A percentile compares a stretch with the other conserved stretches of the same genome.
Conservation (phyloP, 2,888 invertebrate genomes). For the Microplitis deprimator region DNA sequence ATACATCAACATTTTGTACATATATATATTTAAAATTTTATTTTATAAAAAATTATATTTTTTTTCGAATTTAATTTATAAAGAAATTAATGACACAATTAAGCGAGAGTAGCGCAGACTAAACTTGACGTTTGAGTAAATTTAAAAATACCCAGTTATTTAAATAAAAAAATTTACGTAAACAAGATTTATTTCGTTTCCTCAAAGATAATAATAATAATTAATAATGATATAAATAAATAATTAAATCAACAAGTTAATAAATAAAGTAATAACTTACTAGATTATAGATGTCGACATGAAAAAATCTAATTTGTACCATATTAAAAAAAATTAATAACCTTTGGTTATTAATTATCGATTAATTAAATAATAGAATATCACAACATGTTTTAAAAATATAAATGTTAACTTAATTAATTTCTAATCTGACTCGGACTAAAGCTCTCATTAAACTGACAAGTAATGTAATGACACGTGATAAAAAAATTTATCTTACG, state of each 20-base stretch:
- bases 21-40: slow-evolving; percentile 23
- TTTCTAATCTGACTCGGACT: slow-evolving; percentile 41
- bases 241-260: neutral
- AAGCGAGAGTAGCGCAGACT: no score
- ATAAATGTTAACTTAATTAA: slow-evolving; percentile 21
- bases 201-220: neutral
- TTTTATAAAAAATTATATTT: neutral
- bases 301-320: slow-evolving; percentile 64
- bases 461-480: slow-evolving; percentile 54
- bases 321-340: slow-evolving; percentile 48
- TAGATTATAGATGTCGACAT: slow-evolving; percentile 60
- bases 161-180: slow-evolving; percentile 2
- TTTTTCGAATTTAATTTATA: no score
- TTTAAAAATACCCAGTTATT: neutral
- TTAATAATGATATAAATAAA: neutral
- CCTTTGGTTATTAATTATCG: slow-evolving; percentile 3
- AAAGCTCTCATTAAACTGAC: slow-evolving; percentile 50
- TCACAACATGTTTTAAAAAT: slow-evolving; percentile 39
- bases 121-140: neutral
- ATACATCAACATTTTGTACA: neutral
- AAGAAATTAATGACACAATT: no score
- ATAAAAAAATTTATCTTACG: slow-evolving; percentile 58
- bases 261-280: slow-evolving; percentile 53
- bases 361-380: slow-evolving; percentile 3
- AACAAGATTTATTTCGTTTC: slow-evolving; percentile 5